phyloP scores from a whole-genome alignment of 2,888 invertebrate species.

The Gortyna flavago region DNA sequence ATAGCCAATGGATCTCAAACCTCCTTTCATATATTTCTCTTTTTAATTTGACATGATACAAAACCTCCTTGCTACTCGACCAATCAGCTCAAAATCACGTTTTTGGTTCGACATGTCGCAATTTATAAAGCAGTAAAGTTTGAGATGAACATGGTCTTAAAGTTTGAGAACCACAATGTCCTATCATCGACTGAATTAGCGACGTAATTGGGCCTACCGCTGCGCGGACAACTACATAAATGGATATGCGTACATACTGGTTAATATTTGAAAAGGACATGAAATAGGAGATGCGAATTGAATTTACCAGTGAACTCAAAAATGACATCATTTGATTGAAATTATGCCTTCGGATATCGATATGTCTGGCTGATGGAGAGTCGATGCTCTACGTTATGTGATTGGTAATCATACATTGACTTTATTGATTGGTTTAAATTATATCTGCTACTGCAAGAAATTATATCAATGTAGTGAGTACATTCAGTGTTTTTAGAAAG shows the following conservation, averaged over 20 bases:
- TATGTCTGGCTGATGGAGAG: neutral
- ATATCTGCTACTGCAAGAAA: neutral
- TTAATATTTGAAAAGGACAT: conserved; percentile 58
- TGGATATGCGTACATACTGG: conserved; percentile 24
- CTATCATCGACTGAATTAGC: conserved; percentile 62
- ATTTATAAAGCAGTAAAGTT: neutral
- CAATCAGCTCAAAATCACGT: neutral
- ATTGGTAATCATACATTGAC: neutral
- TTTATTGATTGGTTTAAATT: neutral
- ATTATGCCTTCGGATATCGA: neutral
- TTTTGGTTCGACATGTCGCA: neutral
- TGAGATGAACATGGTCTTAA: neutral
- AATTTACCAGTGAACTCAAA: conserved; percentile 26
- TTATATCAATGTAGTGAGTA: neutral
- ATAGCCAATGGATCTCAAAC: conserved; percentile 74
- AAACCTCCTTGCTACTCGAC: neutral
- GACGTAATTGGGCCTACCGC: conserved; percentile 62
- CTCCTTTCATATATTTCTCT: neutral
- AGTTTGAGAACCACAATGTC: conserved; percentile 63
- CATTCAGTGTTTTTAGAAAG: no score
- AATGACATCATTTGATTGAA: conserved; percentile 37
- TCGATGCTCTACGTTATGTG: neutral
- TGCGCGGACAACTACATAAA: conserved; percentile 51
- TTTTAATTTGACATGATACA: neutral
- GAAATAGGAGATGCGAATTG: conserved; percentile 40